These are phyloP conservation scores for Xenentodon cancila DNA, from an alignment of 2,797 vertebrate genomes.

Conservation along the genomic window DNA sequence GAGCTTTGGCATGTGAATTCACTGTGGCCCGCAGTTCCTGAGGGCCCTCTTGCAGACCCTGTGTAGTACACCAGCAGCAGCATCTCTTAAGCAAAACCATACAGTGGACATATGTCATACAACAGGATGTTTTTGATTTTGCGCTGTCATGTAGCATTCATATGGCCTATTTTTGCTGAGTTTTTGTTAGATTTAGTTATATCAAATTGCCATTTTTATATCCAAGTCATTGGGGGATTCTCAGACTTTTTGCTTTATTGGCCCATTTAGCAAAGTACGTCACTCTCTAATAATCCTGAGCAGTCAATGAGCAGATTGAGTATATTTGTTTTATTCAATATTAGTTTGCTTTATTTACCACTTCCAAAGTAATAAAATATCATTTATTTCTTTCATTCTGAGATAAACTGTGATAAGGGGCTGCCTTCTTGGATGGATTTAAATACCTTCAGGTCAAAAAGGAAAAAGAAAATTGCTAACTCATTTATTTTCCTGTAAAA, in stretches of 20 bases:
- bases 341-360: conserved; percentile 25
- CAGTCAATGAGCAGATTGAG: conserved; percentile 12
- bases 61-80: conserved; percentile 21
- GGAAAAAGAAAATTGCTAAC: too few species aligned
- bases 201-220: conserved; percentile 27
- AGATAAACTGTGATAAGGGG: conserved; percentile 24
- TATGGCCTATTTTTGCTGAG: conserved; percentile 10
- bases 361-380: conserved; percentile 13
- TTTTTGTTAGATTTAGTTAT: conserved; percentile 29
- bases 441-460: too few species aligned
- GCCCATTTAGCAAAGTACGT: conserved; percentile 26
- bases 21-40: conserved; percentile 38
- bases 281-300: conserved; percentile 23
- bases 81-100: conserved; percentile 27
- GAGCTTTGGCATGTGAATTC: conserved; percentile 56
- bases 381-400: too few species aligned
- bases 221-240: conserved; percentile 11
- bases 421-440: conserved; percentile 16
- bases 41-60: conserved; percentile 36
- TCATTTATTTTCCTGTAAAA: conserved; percentile 54
- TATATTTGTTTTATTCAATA: conserved; percentile 24
- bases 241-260: conserved; percentile 19
- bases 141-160: conserved; percentile 21
- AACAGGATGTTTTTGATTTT: conserved; percentile 39
- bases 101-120: conserved; percentile 19